These are phyloP conservation scores for Coendou prehensilis DNA, from an alignment of 2,797 vertebrate species.

Conservation along the genomic window DNA sequence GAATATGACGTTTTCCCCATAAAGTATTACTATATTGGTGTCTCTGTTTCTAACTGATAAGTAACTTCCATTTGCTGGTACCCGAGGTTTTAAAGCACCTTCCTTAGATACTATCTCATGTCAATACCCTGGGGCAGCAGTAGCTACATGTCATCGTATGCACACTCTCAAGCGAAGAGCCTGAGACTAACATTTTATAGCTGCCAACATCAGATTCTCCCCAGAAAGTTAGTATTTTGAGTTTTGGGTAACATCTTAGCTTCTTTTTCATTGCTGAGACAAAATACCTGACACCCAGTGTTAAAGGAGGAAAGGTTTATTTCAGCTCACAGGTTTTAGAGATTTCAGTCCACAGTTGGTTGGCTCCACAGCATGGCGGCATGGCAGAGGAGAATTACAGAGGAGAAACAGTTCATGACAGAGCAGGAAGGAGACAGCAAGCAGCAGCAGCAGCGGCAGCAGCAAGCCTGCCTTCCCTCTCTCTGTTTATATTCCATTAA, in stretches of 20 bases:
- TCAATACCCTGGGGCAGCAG: accelerated
- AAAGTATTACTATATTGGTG: background rate
- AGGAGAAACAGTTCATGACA: background rate
- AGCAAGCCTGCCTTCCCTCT: background rate
- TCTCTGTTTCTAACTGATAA: background rate
- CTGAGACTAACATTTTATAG: accelerated
- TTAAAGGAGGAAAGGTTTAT: background rate
- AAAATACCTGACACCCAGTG: background rate
- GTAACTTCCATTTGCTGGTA: background rate
- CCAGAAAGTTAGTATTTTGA: background rate
- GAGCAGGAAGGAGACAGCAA: background rate
- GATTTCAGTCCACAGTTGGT: background rate
- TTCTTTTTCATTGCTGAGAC: background rate
- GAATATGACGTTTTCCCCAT: too few species aligned
- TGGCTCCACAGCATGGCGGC: background rate
- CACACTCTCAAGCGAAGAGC: accelerated
- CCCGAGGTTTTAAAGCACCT: background rate
- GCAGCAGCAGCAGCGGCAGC: background rate
- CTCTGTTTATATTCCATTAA: background rate
- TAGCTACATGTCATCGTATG: accelerated
- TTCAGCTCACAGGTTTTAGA: background rate
- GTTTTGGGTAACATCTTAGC: background rate
- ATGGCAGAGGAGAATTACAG: background rate
- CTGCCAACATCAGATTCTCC: background rate
- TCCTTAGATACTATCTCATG: background rate